phyloP scores from a whole-genome alignment of 2,113 vertebrate genomes.

The Martes martes region DNA sequence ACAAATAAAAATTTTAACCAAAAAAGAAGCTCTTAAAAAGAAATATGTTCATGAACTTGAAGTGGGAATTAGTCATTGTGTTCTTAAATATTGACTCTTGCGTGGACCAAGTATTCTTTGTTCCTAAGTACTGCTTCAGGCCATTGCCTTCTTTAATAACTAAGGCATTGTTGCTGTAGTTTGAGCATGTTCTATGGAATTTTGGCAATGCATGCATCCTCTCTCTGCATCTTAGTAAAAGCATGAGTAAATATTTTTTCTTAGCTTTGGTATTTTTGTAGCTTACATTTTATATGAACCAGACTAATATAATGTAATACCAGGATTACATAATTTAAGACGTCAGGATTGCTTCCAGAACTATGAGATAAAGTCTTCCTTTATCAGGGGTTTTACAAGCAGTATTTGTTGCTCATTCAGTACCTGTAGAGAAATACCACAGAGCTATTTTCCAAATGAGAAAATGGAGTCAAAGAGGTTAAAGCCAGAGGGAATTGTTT shows the following conservation, averaged over 20 bases:
- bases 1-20: slow-evolving; percentile 52
- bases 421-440: slow-evolving; percentile 27
- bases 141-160: slow-evolving; percentile 57
- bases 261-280: slow-evolving; percentile 63
- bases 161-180: slow-evolving; percentile 44
- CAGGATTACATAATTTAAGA: slow-evolving; percentile 59
- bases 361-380: slow-evolving; percentile 57
- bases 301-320: slow-evolving; percentile 63
- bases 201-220: slow-evolving; percentile 20
- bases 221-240: slow-evolving; percentile 54
- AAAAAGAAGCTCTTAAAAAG: slow-evolving; percentile 62
- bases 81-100: slow-evolving; percentile 62
- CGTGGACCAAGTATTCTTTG: slow-evolving; percentile 39
- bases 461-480: slow-evolving; percentile 45
- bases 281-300: slow-evolving; percentile 66
- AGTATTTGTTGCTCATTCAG: slow-evolving; percentile 21
- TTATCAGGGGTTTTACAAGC: slow-evolving; percentile 27
- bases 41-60: slow-evolving; percentile 55
- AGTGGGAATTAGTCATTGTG: slow-evolving; percentile 59
- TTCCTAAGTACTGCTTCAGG: slow-evolving; percentile 61
- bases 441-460: slow-evolving; percentile 46
- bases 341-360: slow-evolving; percentile 48
- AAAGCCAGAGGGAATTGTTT: not conserved
- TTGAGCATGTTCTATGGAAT: slow-evolving; percentile 56
- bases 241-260: slow-evolving; percentile 69